Conservation (phyloP, 92 coral and sea anemone genomes). For the Plumapathes pennacea region DNA sequence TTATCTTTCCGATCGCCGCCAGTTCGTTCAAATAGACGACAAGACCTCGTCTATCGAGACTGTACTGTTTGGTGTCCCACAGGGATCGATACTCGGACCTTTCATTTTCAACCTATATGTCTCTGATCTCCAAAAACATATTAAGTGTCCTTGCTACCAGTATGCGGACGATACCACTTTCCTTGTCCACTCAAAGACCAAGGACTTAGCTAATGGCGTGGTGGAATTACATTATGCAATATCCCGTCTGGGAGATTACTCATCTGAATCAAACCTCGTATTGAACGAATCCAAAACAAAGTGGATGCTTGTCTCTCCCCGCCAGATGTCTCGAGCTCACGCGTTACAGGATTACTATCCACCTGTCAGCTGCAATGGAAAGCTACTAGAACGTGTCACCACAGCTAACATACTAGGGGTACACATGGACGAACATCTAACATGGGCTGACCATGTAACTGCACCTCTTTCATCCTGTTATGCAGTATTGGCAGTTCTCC, state of each 20-base stretch:
- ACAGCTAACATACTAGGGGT: too few species aligned
- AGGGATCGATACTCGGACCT: slow-evolving; percentile 30
- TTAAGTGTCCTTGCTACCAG: slow-evolving; percentile 14
- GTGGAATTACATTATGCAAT: too few species aligned
- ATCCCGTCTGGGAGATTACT: too few species aligned
- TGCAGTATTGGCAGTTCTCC: slow-evolving; percentile 15
- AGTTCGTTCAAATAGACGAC: slow-evolving; percentile 51
- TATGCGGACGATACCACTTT: slow-evolving; percentile 36
- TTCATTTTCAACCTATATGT: slow-evolving; percentile 52
- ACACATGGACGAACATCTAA: too few species aligned
- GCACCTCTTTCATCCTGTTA: slow-evolving; percentile 33
- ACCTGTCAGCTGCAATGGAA: too few species aligned
- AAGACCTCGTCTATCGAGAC: slow-evolving; percentile 16
- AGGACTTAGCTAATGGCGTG: slow-evolving; percentile 1
- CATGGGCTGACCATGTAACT: slow-evolving; percentile 35
- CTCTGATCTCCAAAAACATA: slow-evolving; percentile 15
- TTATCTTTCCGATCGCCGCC: slow-evolving; percentile 23
- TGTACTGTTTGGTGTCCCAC: slow-evolving; percentile 43
- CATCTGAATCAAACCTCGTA: too few species aligned
- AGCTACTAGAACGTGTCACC: too few species aligned
- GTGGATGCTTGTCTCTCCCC: too few species aligned
- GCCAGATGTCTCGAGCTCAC: too few species aligned
- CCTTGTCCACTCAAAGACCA: slow-evolving; percentile 7
- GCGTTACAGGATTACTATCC: too few species aligned
- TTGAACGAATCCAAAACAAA: too few species aligned